Conservation (phyloP, 2,888 invertebrate species). For the Horisme vitalbata region DNA sequence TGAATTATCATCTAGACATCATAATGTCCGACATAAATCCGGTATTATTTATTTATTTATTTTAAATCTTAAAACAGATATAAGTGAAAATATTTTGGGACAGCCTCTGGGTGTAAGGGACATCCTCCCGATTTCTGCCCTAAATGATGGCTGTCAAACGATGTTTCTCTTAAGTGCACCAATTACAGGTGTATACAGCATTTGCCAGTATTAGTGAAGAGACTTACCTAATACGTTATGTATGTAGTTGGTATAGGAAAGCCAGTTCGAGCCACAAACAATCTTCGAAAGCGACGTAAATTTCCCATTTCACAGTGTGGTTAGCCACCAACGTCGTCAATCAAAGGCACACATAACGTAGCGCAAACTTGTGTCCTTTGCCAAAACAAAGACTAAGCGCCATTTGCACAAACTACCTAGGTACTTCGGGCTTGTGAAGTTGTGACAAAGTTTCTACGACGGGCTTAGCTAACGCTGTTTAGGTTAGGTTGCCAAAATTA, state of each 20-base stretch:
- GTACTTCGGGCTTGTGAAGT: neutral
- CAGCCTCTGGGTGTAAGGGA: too few relatives aligned
- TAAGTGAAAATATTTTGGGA: too few relatives aligned
- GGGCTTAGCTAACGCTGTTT: neutral
- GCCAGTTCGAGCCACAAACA: neutral
- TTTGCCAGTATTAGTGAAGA: too few relatives aligned
- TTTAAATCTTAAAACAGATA: too few relatives aligned
- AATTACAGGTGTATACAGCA: too few relatives aligned
- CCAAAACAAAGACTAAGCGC: slow-evolving; percentile 5
- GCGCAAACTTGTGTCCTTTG: slow-evolving; percentile 13
- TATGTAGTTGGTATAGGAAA: neutral
- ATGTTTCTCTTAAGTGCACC: too few relatives aligned
- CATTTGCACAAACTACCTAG: slow-evolving; percentile 3
- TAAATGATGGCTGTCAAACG: too few relatives aligned
- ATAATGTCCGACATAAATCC: too few relatives aligned
- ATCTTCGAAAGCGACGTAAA: slow-evolving; percentile 1
- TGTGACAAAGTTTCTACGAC: slow-evolving; percentile 4
- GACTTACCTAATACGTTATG: too few relatives aligned
- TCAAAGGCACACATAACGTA: slow-evolving; percentile 7
- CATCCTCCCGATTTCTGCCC: too few relatives aligned
- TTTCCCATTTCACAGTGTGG: slow-evolving; percentile 3
- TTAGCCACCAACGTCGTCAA: slow-evolving; percentile 4
- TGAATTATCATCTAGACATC: too few relatives aligned
- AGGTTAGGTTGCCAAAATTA: neutral
- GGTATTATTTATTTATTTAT: too few relatives aligned